Conservation (phyloP, 1,140 invertebrate genomes). For the Helicoverpa armigera region DNA sequence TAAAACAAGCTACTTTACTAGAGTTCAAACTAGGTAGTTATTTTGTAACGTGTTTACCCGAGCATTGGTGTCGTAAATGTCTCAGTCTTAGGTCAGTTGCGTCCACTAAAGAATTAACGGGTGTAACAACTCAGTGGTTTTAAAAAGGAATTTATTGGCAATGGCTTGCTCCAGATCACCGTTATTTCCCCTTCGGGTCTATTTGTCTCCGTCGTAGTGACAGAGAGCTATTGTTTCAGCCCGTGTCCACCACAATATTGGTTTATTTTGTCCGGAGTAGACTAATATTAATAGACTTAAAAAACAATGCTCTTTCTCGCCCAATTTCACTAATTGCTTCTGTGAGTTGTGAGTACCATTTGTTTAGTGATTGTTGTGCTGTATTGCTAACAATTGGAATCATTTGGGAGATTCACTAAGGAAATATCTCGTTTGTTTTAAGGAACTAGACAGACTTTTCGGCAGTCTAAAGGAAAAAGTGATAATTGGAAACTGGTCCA, state of each 20-base stretch:
- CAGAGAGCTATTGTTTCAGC: conserved; percentile 75
- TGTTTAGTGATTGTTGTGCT: conserved; percentile 22
- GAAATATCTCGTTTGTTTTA: background rate
- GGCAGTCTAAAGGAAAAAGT: too few relatives aligned
- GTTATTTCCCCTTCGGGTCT: conserved; percentile 62
- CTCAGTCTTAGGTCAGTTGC: background rate
- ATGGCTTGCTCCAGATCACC: conserved; percentile 56
- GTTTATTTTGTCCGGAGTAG: conserved; percentile 62
- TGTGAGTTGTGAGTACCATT: conserved; percentile 38
- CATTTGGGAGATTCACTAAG: background rate
- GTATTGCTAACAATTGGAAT: conserved; percentile 4
- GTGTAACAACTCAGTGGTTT: conserved; percentile 36
- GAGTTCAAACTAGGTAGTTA: conserved; percentile 16
- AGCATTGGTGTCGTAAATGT: conserved; percentile 25
- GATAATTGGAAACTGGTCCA: too few relatives aligned
- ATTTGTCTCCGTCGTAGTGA: conserved; percentile 75
- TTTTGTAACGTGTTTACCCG: background rate
- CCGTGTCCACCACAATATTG: conserved; percentile 72
- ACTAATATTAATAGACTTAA: conserved; percentile 65
- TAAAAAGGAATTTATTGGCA: conserved; percentile 59
- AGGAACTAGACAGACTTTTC: background rate
- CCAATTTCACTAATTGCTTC: conserved; percentile 40
- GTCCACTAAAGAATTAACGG: conserved; percentile 23
- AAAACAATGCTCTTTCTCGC: conserved; percentile 56
- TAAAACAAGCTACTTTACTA: background rate